These are phyloP conservation scores for Fregetta grallaria DNA, from an alignment of 2,113 vertebrate species.

Conservation along the genomic window DNA sequence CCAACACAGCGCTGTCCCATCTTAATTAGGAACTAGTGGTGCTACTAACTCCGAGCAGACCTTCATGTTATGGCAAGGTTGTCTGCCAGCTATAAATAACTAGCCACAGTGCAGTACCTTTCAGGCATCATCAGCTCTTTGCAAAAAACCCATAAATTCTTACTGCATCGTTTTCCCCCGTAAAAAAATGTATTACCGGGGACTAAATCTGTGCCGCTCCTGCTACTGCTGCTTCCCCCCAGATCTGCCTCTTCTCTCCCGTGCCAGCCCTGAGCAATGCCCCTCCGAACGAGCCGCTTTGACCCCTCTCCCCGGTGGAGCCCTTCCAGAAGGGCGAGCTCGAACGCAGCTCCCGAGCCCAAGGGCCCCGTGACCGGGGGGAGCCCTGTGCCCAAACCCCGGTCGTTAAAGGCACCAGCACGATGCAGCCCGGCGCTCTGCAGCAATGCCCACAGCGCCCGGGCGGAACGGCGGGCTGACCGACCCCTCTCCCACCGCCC, in stretches of 20 bases:
- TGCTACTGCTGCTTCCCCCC: no score
- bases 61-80: fast-evolving
- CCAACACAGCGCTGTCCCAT: fast-evolving
- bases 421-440: neutral
- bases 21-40: fast-evolving
- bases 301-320: neutral
- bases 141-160: neutral
- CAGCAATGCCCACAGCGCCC: neutral
- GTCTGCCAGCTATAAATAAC: neutral
- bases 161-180: neutral
- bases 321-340: neutral
- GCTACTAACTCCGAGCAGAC: neutral
- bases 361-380: neutral
- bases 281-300: neutral
- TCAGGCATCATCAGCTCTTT: neutral
- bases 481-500: neutral
- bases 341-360: neutral
- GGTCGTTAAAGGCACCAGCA: fast-evolving
- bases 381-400: fast-evolving
- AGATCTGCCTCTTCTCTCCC: fast-evolving
- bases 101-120: neutral
- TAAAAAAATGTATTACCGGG: neutral
- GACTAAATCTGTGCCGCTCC: neutral
- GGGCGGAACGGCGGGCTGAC: neutral
- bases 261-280: neutral